Evolutionary conservation across 2,113 vertebrate genomes (phyloP).

Genomic region (Mus spicilegus): DNA sequence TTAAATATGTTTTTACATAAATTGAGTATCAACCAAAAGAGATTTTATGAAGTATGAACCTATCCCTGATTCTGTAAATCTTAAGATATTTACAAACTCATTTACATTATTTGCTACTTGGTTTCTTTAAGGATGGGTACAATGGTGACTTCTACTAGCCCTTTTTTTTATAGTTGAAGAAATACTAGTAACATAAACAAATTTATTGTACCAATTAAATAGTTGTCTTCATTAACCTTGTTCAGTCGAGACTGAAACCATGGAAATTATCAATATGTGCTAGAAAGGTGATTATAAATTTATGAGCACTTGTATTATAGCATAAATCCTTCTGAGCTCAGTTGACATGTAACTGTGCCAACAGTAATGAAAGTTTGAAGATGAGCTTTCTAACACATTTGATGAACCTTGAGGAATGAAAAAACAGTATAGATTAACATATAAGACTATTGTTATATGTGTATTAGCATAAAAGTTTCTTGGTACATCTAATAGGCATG

Average conservation of each 20-base stretch:
- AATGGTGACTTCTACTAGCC: neutral
- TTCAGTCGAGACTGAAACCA: neutral
- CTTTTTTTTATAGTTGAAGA: neutral
- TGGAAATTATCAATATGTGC: neutral
- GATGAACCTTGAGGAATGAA: neutral
- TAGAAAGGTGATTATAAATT: neutral
- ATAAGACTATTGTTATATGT: neutral
- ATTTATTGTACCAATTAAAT: neutral
- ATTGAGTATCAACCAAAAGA: conserved; percentile 56
- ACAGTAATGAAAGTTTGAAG: neutral
- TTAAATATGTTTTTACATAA: conserved; percentile 13
- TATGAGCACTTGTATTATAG: neutral
- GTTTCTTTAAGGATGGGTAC: neutral
- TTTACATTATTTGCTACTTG: neutral
- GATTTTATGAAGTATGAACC: conserved; percentile 1
- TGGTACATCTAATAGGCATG: neutral
- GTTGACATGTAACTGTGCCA: neutral
- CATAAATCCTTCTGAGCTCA: neutral
- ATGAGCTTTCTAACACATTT: neutral
- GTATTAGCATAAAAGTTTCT: neutral
- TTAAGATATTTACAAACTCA: neutral
- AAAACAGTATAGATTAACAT: neutral
- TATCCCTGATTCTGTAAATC: neutral
- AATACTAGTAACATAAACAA: neutral
- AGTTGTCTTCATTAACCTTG: neutral